Evolutionary conservation across 37 sponge, comb jelly and placozoan species (phyloP), one percentile per base, ranked within the genome.

Genomic region (Aphrocallistes beatrix): DNA sequence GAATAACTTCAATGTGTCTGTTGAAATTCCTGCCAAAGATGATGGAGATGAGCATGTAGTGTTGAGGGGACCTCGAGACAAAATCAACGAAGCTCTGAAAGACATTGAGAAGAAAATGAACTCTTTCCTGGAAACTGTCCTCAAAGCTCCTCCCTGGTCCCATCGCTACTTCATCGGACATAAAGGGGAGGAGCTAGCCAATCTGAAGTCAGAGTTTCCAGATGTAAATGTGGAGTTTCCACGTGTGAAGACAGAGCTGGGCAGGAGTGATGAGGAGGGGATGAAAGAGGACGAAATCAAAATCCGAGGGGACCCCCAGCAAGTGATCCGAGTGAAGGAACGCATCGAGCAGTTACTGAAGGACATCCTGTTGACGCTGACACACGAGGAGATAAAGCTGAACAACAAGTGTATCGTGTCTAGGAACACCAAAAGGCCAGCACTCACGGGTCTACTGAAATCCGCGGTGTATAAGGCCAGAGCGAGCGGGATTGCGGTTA

Each of bases 41-140:
- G 75, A 60, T 30, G 75, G 75, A 60, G 75, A 60, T 30, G 75
- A 60, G 6, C 75, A 60, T 6, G 75, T 60, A 28, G 75, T 60
- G 25, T 13, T 60, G 75, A 19, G 75, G 3, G 75, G 75, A 60
- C 6, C 21, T 13, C 49, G 17, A 47, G 75, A 60, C 25, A 60
- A 60, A 30, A 60, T 60, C 75, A 3, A 60, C 3, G 17, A 60
- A 13, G 75, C 75, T 6, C 75, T 60, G 75, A 13, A 60, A 32
- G 75, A 60, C 3, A 60, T 60, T 13, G 75, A 60, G 75, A 60
- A 60, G 75, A 60, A 60, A 30, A 60, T 60, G 75, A 60, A 60
- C 75, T 60, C 75, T 3, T 60, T 60, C 34, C 75, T 60, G 34
- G 75, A 60, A 30, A 60, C 75, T 3, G 75, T 60, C 28, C 75